A percentile compares a stretch with the other conserved stretches of the same genome.
phyloP scores from a whole-genome alignment of 2,797 vertebrate species.

The Ptychobarbus kaznakovi region DNA sequence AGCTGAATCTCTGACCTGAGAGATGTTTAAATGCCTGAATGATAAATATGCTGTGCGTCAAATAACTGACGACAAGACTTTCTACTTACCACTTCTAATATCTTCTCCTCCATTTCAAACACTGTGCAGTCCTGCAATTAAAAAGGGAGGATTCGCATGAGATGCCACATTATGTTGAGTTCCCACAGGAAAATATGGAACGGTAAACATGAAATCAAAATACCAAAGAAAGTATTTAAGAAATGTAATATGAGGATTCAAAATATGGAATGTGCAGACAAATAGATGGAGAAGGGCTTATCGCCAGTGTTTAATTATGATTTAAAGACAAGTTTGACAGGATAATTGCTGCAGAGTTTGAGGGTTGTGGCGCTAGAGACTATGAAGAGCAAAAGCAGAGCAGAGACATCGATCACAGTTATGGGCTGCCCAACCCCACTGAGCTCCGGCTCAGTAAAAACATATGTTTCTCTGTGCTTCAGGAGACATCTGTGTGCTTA shows the following conservation, averaged over 20 bases:
- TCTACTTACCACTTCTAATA: slow-evolving; percentile 90
- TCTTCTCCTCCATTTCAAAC: slow-evolving; percentile 94
- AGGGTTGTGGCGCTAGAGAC: background rate
- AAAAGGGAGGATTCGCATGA: slow-evolving; percentile 59
- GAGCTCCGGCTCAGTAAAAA: slow-evolving; percentile 13
- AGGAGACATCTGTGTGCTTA: slow-evolving; percentile 1
- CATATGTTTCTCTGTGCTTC: slow-evolving; percentile 23
- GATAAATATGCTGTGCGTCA: background rate
- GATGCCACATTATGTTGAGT: slow-evolving; percentile 2
- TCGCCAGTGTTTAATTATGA: slow-evolving; percentile 18
- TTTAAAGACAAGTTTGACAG: slow-evolving; percentile 37
- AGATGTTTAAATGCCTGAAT: background rate
- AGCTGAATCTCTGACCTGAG: slow-evolving; percentile 60
- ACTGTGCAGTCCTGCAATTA: slow-evolving; percentile 88
- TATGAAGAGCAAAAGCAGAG: background rate
- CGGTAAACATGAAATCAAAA: slow-evolving; percentile 41
- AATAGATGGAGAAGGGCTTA: slow-evolving; percentile 18
- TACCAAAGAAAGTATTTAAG: slow-evolving; percentile 65
- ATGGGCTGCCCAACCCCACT: slow-evolving; percentile 1
- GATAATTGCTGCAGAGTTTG: slow-evolving; percentile 37
- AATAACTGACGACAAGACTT: slow-evolving; percentile 26
- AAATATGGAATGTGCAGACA: slow-evolving; percentile 56
- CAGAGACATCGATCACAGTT: background rate
- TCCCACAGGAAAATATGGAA: slow-evolving; percentile 38
- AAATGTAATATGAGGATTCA: slow-evolving; percentile 62